phyloP scores from a whole-genome alignment of 2,113 vertebrate genomes.

The Calonectris borealis region DNA sequence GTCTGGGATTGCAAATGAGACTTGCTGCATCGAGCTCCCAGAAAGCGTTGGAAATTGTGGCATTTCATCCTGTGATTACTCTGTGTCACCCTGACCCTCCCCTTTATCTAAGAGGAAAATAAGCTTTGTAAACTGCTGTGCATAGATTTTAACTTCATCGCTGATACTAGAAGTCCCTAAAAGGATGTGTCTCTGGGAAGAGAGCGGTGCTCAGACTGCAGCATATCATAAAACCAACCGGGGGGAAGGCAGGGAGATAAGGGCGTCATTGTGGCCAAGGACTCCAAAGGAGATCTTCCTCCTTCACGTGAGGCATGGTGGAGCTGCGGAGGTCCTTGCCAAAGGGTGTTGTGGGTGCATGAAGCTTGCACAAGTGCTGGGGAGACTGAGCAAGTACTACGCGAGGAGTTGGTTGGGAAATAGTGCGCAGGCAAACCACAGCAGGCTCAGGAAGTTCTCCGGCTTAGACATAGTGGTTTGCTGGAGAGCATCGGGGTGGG shows the following conservation, averaged over 20 bases:
- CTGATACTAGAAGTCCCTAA: not conserved
- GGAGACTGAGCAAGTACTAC: not conserved
- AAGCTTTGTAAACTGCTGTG: not conserved
- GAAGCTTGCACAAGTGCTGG: not conserved
- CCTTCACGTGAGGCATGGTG: not conserved
- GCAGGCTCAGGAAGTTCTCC: not conserved
- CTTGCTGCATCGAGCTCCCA: not conserved
- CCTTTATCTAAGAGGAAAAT: conserved; percentile 13
- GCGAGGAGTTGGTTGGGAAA: not conserved
- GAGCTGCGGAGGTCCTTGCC: not conserved
- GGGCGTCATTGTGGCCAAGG: not conserved
- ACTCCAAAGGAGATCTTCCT: not conserved
- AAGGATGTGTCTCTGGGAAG: not conserved
- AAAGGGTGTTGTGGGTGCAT: not conserved
- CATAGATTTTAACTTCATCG: not conserved
- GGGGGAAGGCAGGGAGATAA: not conserved
- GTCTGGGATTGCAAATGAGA: conserved; percentile 7
- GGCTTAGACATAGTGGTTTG: not conserved
- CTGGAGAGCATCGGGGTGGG: not conserved
- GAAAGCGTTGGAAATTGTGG: not conserved
- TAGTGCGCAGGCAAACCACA: not conserved
- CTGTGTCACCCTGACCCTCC: not conserved
- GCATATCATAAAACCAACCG: not conserved
- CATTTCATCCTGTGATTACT: not conserved
- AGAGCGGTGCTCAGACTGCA: not conserved